Percentiles rank a stretch among this genome's conserved stretches.
phyloP scores from a whole-genome alignment of 2,797 vertebrate species.

The Thaleichthys pacificus region DNA sequence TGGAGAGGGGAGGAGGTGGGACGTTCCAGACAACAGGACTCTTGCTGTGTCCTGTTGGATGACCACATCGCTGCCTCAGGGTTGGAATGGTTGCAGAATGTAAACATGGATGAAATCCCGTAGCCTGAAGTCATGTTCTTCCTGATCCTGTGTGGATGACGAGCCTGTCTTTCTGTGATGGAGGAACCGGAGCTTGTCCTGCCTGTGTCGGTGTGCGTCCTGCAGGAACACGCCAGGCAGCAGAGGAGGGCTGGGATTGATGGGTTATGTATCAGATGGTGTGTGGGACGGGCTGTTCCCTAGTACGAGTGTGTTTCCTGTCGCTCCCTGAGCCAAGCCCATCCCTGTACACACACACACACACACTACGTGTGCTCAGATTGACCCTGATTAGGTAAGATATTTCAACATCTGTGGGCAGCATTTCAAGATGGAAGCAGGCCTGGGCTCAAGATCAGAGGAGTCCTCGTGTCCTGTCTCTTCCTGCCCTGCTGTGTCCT shows the following conservation, averaged over 20 bases:
- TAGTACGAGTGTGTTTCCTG: conserved; percentile 51
- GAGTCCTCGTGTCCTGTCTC: conserved; percentile 9
- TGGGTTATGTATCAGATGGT: background rate
- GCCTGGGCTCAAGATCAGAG: conserved; percentile 38
- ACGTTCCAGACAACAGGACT: background rate
- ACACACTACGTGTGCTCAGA: conserved; percentile 24
- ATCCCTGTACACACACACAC: conserved; percentile 59
- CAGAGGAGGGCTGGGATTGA: background rate
- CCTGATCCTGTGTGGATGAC: background rate
- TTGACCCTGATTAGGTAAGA: conserved; percentile 33
- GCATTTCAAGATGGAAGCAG: conserved; percentile 44
- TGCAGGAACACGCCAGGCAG: background rate
- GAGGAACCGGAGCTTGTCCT: no score
- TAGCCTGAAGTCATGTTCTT: conserved; percentile 34
- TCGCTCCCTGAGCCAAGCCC: conserved; percentile 41
- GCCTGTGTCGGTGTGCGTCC: no score
- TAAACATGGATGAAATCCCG: conserved; percentile 43
- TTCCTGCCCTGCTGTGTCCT: background rate
- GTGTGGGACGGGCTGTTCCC: conserved; percentile 7
- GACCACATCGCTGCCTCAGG: background rate
- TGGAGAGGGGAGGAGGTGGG: conserved; percentile 32
- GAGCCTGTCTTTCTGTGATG: background rate
- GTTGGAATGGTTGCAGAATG: conserved; percentile 24
- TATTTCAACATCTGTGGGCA: conserved; percentile 60
- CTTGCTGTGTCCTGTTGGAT: background rate